A percentile compares a stretch with the other conserved stretches of the same genome.
These are phyloP conservation scores for Tenthredo scrophulariae DNA, from an alignment of 2,888 invertebrate genomes.

Conservation along the genomic window DNA sequence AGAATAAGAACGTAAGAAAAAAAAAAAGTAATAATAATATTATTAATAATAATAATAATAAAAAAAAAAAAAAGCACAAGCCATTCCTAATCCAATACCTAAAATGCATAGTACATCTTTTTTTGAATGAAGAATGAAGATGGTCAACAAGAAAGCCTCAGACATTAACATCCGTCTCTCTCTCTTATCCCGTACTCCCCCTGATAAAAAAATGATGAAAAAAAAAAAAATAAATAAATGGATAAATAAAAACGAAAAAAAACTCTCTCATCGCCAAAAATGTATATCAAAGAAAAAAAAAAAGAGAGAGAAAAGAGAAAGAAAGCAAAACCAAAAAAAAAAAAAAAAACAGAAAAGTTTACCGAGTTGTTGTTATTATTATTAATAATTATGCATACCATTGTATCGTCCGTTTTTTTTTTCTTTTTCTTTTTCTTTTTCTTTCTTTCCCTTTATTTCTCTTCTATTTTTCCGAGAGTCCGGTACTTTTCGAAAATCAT, in stretches of 20 bases:
- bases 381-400: neutral
- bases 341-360: neutral
- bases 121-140: neutral
- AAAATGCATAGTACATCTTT: neutral
- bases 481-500: conserved; percentile 54
- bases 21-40: too few relatives aligned
- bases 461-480: neutral
- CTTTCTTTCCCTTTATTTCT: neutral
- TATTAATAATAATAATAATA: neutral
- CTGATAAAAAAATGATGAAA: neutral
- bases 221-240: neutral
- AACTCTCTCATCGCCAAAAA: neutral
- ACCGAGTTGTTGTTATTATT: neutral
- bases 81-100: conserved; percentile 23
- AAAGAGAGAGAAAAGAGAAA: neutral
- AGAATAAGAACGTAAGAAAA: neutral
- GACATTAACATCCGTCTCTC: neutral
- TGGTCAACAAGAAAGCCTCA: neutral
- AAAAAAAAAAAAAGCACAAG: conserved; percentile 50
- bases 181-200: neutral
- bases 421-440: neutral
- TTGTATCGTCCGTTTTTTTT: neutral
- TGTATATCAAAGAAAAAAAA: neutral
- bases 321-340: too few relatives aligned
- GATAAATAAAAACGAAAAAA: too few relatives aligned